Conservation (phyloP, 2,888 invertebrate species). For the Drosophila recens region DNA sequence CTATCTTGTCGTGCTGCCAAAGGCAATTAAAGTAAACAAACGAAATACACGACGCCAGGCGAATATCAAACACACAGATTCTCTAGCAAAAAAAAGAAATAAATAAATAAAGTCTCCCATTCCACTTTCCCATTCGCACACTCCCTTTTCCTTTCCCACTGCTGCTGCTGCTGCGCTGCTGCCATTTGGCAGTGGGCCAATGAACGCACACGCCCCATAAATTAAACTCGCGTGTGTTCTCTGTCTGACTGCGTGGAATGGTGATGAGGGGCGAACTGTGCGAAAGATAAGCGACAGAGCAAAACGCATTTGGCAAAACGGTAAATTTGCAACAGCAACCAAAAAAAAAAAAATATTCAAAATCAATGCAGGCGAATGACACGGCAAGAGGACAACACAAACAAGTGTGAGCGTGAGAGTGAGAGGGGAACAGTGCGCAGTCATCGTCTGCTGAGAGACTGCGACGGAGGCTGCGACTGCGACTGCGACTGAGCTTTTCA, state of each 20-base stretch:
- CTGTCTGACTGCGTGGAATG: conserved; percentile 13
- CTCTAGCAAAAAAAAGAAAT: conserved; percentile 9
- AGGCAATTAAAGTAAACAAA: conserved; percentile 72
- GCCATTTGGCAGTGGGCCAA: conserved; percentile 70
- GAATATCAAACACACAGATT: conserved; percentile 56
- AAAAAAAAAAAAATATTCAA: conserved; percentile 33
- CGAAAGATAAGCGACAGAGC: conserved; percentile 57
- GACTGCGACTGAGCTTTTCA: conserved; percentile 47
- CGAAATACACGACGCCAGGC: conserved; percentile 44
- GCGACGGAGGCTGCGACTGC: conserved; percentile 30
- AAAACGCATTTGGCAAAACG: conserved; percentile 64
- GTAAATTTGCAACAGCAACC: conserved; percentile 58
- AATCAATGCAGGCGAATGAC: conserved; percentile 73
- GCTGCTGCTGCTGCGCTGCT: no score
- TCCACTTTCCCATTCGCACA: conserved; percentile 17
- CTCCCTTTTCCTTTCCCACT: not conserved
- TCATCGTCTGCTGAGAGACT: conserved; percentile 14
- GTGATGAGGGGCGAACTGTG: conserved; percentile 5
- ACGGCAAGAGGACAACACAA: conserved; percentile 30
- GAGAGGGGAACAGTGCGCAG: conserved; percentile 15
- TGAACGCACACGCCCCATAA: conserved; percentile 70
- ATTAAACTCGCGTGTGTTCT: conserved; percentile 67
- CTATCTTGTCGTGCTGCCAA: conserved; percentile 33
- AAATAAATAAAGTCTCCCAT: not conserved
- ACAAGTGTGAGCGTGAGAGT: conserved; percentile 4